Conservation (phyloP, 1,140 invertebrate genomes). For the Drosophila sp. region DNA sequence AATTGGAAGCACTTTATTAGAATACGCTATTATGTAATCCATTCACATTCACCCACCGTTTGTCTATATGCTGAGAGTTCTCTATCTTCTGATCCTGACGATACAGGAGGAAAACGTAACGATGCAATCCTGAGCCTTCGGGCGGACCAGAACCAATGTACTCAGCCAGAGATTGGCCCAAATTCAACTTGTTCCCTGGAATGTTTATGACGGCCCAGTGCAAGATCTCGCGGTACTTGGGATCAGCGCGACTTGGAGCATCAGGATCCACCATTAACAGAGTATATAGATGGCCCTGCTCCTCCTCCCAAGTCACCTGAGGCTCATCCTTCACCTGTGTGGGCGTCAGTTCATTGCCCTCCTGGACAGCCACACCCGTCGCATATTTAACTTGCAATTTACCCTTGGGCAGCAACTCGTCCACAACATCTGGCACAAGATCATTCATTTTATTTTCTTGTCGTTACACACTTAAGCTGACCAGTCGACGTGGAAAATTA, state of each 20-base stretch:
- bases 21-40: neutral
- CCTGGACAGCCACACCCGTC: constrained; percentile 86
- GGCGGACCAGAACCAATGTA: constrained; percentile 95
- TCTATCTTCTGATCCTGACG: constrained; percentile 87
- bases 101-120: constrained; percentile 95
- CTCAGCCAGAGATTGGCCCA: constrained; percentile 90
- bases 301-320: constrained; percentile 86
- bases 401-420: constrained; percentile 80
- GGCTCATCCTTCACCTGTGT: constrained; percentile 90
- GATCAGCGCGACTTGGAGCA: constrained; percentile 92
- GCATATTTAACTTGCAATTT: constrained; percentile 87
- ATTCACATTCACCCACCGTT: constrained; percentile 43
- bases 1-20: constrained; percentile 8
- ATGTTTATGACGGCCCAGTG: constrained; percentile 97
- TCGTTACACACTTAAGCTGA: constrained; percentile 25
- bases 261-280: constrained; percentile 95
- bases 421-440: constrained; percentile 88
- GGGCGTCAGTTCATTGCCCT: constrained; percentile 91
- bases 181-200: constrained; percentile 89
- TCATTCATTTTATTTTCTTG: constrained; percentile 48
- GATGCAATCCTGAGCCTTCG: constrained; percentile 92
- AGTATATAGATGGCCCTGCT: constrained; percentile 87
- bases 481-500: constrained; percentile 18
- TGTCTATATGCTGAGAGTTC: constrained; percentile 51
- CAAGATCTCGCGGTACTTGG: constrained; percentile 93